Percentiles rank a stretch among this genome's conserved stretches.
Conservation (phyloP, 2,797 vertebrate species). For the Crypturellus tataupa region DNA sequence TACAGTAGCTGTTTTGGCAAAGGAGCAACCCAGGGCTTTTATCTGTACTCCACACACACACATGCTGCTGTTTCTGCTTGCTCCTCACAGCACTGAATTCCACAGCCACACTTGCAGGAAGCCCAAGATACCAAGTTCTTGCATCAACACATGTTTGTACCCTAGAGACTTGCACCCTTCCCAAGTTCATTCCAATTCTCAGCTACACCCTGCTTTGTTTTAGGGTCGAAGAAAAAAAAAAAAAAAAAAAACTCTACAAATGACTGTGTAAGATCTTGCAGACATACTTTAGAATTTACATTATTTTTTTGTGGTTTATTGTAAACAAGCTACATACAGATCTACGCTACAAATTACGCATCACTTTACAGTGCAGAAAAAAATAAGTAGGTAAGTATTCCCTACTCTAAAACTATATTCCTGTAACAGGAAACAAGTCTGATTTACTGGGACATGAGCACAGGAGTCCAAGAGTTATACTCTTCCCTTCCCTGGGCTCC, state of each 20-base stretch:
- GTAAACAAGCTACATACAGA: background rate
- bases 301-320: background rate
- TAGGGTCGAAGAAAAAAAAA: background rate
- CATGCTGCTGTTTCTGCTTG: background rate
- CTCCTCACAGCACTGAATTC: background rate
- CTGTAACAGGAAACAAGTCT: background rate
- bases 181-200: background rate
- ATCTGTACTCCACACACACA: background rate
- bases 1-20: background rate
- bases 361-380: background rate
- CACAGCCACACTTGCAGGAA: background rate
- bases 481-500: too few species aligned
- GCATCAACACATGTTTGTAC: fast-evolving
- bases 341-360: background rate
- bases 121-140: background rate
- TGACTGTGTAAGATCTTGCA: background rate
- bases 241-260: background rate
- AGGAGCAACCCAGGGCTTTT: background rate
- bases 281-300: background rate
- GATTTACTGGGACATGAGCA: background rate
- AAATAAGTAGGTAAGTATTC: background rate
- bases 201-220: background rate
- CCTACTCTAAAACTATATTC: background rate
- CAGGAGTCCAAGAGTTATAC: background rate
- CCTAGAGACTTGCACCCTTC: background rate